phyloP scores from a whole-genome alignment of 2,797 vertebrate species.

The Girardinus metallicus region DNA sequence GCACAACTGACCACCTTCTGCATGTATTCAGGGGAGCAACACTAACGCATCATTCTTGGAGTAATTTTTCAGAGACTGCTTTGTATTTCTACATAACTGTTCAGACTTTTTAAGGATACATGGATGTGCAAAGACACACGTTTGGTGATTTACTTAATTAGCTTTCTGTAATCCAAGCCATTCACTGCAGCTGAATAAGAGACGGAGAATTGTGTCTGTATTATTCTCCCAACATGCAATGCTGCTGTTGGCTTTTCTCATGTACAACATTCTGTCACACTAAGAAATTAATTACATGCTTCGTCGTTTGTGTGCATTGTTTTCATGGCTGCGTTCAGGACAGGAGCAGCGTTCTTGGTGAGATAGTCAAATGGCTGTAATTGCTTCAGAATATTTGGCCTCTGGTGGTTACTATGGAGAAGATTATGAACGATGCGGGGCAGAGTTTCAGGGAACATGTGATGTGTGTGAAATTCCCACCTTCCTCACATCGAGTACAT shows the following conservation, averaged over 20 bases:
- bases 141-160: neutral
- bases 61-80: slow-evolving; percentile 29
- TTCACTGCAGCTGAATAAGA: neutral
- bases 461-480: neutral
- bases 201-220: neutral
- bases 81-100: slow-evolving; percentile 30
- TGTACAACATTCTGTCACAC: slow-evolving; percentile 18
- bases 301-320: slow-evolving; percentile 30
- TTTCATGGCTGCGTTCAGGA: slow-evolving; percentile 56
- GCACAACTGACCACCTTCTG: slow-evolving; percentile 48
- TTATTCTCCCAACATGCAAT: neutral
- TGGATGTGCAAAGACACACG: neutral
- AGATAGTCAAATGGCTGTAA: slow-evolving; percentile 46
- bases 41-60: slow-evolving; percentile 36
- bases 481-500: neutral
- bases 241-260: slow-evolving; percentile 20
- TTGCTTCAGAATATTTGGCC: slow-evolving; percentile 65
- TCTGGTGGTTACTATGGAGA: slow-evolving; percentile 71
- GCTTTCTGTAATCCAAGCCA: neutral
- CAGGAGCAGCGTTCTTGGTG: slow-evolving; percentile 42
- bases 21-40: slow-evolving; percentile 52
- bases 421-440: slow-evolving; percentile 38
- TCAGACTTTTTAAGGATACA: neutral
- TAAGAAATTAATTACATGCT: slow-evolving; percentile 17
- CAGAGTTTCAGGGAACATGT: slow-evolving; percentile 15